Percentiles rank a stretch among this genome's conserved stretches.
Conservation (phyloP, 2,113 vertebrate species). For the Procavia capensis region DNA sequence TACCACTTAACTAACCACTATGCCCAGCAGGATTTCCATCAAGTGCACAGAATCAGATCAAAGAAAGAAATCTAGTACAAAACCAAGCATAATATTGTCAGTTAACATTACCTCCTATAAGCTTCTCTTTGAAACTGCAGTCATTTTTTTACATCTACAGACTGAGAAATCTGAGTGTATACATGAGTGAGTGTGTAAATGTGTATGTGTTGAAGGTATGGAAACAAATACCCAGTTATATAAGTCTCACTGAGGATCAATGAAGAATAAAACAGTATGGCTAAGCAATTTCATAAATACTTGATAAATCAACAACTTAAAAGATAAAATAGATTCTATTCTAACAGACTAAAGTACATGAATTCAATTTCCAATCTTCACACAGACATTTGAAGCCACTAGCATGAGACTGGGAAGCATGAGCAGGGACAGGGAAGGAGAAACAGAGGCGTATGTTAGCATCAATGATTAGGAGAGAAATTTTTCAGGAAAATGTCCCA, state of each 20-base stretch:
- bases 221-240: neutral
- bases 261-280: neutral
- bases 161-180: neutral
- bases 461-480: neutral
- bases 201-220: neutral
- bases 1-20: too few relatives aligned
- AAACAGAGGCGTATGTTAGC: slow-evolving; percentile 18
- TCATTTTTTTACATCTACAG: neutral
- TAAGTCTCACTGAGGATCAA: slow-evolving; percentile 6
- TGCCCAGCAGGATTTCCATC: too few relatives aligned
- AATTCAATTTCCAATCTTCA: slow-evolving; percentile 42
- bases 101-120: neutral
- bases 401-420: neutral
- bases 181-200: neutral
- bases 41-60: neutral
- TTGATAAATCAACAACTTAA: neutral
- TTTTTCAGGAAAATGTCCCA: slow-evolving; percentile 14
- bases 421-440: neutral
- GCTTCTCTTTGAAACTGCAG: neutral
- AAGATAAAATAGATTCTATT: slow-evolving; percentile 47
- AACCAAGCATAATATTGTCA: neutral
- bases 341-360: neutral
- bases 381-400: slow-evolving; percentile 29
- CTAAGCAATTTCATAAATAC: slow-evolving; percentile 22
- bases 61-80: neutral